A percentile compares a stretch with the other conserved stretches of the same genome.
phyloP scores from a whole-genome alignment of 1,140 invertebrate species.

The Drosophila orena region DNA sequence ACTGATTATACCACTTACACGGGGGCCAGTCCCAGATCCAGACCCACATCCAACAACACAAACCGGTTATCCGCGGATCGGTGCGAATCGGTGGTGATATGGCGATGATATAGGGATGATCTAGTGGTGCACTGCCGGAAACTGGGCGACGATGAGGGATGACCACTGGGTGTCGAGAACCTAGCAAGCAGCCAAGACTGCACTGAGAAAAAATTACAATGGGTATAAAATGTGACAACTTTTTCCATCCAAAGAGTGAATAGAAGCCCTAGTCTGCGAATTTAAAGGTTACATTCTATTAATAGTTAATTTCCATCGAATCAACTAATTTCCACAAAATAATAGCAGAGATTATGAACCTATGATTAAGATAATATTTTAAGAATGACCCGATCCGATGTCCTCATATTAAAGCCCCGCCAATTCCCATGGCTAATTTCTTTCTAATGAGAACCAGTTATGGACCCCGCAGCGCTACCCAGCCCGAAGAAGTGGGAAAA shows the following conservation, averaged over 20 bases:
- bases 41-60: slow-evolving; percentile 5
- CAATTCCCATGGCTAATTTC: slow-evolving; percentile 38
- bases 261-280: too few species aligned
- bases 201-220: background rate
- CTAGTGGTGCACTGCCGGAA: slow-evolving; percentile 9
- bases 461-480: slow-evolving; percentile 12
- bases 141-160: background rate
- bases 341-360: background rate
- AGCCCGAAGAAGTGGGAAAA: slow-evolving; percentile 36
- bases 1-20: slow-evolving; percentile 57
- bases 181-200: background rate
- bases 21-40: background rate
- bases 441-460: slow-evolving; percentile 49
- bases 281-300: background rate
- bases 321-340: background rate
- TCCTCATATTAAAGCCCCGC: slow-evolving; percentile 13
- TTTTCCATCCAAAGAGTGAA: too few species aligned
- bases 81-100: background rate
- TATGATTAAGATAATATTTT: slow-evolving; percentile 11
- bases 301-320: background rate
- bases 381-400: slow-evolving; percentile 9
- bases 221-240: too few species aligned
- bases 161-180: background rate
- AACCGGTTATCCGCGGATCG: slow-evolving; percentile 41
- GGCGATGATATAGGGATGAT: background rate